Conservation (phyloP, 1,140 invertebrate species). For the Bombyx mandarina region DNA sequence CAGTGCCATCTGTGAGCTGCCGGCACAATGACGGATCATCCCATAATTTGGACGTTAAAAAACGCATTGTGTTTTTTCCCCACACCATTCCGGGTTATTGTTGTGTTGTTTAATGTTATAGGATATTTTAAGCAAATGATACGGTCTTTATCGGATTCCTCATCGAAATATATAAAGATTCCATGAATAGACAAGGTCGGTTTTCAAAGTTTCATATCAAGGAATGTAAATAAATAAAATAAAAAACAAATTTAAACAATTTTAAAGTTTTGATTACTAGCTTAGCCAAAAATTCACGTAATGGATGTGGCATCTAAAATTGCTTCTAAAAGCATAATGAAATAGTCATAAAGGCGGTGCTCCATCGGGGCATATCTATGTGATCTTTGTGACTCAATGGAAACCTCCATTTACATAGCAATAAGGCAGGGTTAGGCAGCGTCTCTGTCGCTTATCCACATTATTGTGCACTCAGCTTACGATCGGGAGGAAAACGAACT, state of each 20-base stretch:
- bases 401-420: slow-evolving; percentile 62
- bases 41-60: slow-evolving; percentile 60
- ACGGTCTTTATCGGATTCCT: slow-evolving; percentile 55
- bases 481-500: slow-evolving; percentile 55
- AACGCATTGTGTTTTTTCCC: slow-evolving; percentile 55
- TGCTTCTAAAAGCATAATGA: slow-evolving; percentile 28
- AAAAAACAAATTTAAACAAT: too few species aligned
- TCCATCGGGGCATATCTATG: slow-evolving; percentile 47
- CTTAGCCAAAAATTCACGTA: too few species aligned
- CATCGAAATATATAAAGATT: slow-evolving; percentile 26
- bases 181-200: slow-evolving; percentile 8
- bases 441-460: slow-evolving; percentile 43
- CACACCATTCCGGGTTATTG: slow-evolving; percentile 49
- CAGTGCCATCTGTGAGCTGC: slow-evolving; percentile 52
- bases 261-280: too few species aligned
- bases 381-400: slow-evolving; percentile 55
- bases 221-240: too few species aligned
- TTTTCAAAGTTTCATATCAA: background rate
- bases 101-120: slow-evolving; percentile 57
- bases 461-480: slow-evolving; percentile 61
- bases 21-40: slow-evolving; percentile 63
- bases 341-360: slow-evolving; percentile 49
- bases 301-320: too few species aligned
- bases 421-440: slow-evolving; percentile 55
- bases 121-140: slow-evolving; percentile 69